Conservation (phyloP, 2,888 invertebrate species). For the Galerucella calmariensis region DNA sequence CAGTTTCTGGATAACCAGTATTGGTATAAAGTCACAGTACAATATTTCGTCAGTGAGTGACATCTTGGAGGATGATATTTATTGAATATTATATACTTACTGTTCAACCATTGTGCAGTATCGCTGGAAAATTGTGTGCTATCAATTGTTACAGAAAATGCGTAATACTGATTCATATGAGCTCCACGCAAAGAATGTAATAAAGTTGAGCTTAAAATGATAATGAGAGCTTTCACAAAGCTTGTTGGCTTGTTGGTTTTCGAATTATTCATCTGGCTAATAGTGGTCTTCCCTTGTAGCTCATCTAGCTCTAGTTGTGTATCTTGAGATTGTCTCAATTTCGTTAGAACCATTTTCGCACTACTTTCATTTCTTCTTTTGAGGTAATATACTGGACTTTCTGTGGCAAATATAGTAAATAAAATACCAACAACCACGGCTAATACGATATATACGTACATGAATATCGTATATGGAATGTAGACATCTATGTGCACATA, state of each 20-base stretch:
- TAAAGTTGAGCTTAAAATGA: background rate
- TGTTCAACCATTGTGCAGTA: too few species aligned
- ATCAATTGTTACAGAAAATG: too few species aligned
- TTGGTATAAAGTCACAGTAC: too few species aligned
- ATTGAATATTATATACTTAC: too few species aligned
- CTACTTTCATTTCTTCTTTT: background rate
- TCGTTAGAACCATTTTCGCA: background rate
- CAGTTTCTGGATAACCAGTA: too few species aligned
- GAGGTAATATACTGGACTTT: slow-evolving; percentile 5
- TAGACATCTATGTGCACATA: background rate
- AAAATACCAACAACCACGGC: background rate
- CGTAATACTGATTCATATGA: too few species aligned
- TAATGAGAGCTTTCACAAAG: slow-evolving; percentile 5
- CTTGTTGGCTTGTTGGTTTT: background rate
- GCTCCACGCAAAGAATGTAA: background rate
- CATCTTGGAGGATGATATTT: too few species aligned
- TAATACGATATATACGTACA: background rate
- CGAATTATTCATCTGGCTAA: background rate
- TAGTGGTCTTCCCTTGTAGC: background rate
- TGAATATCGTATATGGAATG: background rate
- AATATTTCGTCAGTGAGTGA: too few species aligned
- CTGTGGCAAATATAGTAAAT: background rate
- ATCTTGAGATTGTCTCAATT: background rate
- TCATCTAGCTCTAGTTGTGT: slow-evolving; percentile 1
- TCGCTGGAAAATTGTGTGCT: too few species aligned